A percentile compares a stretch with the other conserved stretches of the same genome.
These are phyloP conservation scores for Pogonognathellus flavescens DNA, from an alignment of 1,140 invertebrate genomes.

Conservation along the genomic window DNA sequence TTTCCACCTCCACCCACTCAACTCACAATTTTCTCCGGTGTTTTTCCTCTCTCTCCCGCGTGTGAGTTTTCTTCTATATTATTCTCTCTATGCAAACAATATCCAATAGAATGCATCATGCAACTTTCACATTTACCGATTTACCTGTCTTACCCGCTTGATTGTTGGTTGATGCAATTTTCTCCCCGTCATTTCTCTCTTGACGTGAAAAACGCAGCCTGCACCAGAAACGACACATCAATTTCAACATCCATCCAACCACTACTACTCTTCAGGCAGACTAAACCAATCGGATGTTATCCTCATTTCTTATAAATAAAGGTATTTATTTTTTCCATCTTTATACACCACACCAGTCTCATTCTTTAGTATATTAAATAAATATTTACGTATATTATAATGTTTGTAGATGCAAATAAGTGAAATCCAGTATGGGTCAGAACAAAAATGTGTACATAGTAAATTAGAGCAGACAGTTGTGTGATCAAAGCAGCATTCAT, in stretches of 20 bases:
- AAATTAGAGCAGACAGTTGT: no score
- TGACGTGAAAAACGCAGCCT: not conserved
- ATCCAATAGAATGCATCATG: slow-evolving; percentile 31
- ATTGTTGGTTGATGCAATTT: slow-evolving; percentile 24
- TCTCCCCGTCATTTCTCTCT: slow-evolving; percentile 16
- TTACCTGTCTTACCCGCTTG: slow-evolving; percentile 22
- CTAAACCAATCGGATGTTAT: not conserved
- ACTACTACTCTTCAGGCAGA: not conserved
- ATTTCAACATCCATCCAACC: not conserved
- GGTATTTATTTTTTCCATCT: not conserved
- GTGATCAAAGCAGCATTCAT: no score
- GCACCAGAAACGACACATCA: not conserved
- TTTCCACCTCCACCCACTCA: slow-evolving; percentile 9
- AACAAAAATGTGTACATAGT: no score
- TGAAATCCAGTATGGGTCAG: no score
- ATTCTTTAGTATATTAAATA: no score
- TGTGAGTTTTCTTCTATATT: no score
- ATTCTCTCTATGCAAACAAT: no score
- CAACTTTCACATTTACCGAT: slow-evolving; percentile 48
- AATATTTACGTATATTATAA: no score
- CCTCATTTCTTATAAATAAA: not conserved
- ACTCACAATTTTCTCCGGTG: not conserved
- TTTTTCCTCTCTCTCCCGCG: not conserved
- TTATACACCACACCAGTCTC: not conserved
- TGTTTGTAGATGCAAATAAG: no score